phyloP scores from a whole-genome alignment of 2,888 invertebrate genomes.

The Sesia bembeciformis region DNA sequence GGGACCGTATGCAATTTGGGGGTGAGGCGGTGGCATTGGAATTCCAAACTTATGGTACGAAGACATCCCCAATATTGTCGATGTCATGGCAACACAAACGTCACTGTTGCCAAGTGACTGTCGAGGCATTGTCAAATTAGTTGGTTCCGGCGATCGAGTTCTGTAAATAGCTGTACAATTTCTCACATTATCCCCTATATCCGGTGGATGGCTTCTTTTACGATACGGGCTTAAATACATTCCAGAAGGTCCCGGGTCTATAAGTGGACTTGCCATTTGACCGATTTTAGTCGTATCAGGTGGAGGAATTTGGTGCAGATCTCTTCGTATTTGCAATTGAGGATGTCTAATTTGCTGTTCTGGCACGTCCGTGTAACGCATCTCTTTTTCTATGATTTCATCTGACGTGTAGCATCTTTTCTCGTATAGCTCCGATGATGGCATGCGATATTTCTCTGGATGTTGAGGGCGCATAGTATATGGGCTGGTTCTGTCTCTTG shows the following conservation, averaged over 20 bases:
- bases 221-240: conserved; percentile 71
- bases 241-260: conserved; percentile 58
- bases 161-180: conserved; percentile 55
- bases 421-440: conserved; percentile 49
- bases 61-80: conserved; percentile 59
- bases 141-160: conserved; percentile 64
- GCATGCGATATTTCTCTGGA: conserved; percentile 58
- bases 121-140: conserved; percentile 63
- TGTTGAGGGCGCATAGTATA: conserved; percentile 85
- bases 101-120: conserved; percentile 41
- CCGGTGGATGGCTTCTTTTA: conserved; percentile 73
- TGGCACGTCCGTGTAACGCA: conserved; percentile 62
- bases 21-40: conserved; percentile 60
- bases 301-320: conserved; percentile 76
- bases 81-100: conserved; percentile 46
- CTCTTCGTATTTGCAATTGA: conserved; percentile 84
- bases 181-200: conserved; percentile 56
- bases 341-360: conserved; percentile 67
- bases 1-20: conserved; percentile 55
- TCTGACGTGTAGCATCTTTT: conserved; percentile 61
- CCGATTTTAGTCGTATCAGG: conserved; percentile 49
- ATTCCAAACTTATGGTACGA: conserved; percentile 65
- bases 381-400: conserved; percentile 63
- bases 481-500: conserved; percentile 71
- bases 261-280: conserved; percentile 56